A percentile compares a stretch with the other conserved stretches of the same genome.
Evolutionary conservation across 1,140 invertebrate species (phyloP).

Genomic region (Pseudomyrmex cubaensis): DNA sequence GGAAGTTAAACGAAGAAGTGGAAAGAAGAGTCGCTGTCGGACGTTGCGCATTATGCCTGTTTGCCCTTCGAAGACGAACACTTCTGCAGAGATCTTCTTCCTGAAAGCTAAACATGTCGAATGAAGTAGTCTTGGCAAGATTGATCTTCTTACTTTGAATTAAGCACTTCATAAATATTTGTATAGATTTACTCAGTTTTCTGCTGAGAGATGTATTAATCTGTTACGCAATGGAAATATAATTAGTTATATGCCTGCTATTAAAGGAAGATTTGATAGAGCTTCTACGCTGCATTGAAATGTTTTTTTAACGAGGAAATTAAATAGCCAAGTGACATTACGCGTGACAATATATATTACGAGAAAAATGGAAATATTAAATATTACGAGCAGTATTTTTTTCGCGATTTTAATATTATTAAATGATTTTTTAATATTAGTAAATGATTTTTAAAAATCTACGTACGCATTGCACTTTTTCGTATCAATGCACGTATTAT

Average conservation of each 20-base stretch:
- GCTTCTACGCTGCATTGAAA: background rate
- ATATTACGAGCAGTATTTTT: background rate
- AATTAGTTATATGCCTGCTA: background rate
- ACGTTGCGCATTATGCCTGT: conserved; percentile 46
- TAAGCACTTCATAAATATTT: conserved; percentile 23
- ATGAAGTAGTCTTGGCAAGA: conserved; percentile 8
- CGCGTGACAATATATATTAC: background rate
- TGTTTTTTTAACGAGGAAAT: background rate
- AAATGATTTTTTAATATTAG: background rate
- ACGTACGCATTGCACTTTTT: too few species aligned
- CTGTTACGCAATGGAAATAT: background rate
- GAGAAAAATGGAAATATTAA: background rate
- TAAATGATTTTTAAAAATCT: background rate
- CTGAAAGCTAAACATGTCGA: conserved; percentile 34
- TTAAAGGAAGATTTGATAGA: too few species aligned
- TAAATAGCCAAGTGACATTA: background rate
- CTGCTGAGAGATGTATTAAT: background rate
- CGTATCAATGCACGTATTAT: background rate
- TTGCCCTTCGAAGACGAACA: conserved; percentile 34
- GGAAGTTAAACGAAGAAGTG: conserved; percentile 34
- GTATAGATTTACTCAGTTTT: background rate
- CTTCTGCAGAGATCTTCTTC: conserved; percentile 20
- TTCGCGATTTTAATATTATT: background rate
- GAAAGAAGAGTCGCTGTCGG: conserved; percentile 35
- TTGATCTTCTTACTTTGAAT: background rate